Conservation (phyloP, 2,888 invertebrate species). For the Heliothis peltigera region DNA sequence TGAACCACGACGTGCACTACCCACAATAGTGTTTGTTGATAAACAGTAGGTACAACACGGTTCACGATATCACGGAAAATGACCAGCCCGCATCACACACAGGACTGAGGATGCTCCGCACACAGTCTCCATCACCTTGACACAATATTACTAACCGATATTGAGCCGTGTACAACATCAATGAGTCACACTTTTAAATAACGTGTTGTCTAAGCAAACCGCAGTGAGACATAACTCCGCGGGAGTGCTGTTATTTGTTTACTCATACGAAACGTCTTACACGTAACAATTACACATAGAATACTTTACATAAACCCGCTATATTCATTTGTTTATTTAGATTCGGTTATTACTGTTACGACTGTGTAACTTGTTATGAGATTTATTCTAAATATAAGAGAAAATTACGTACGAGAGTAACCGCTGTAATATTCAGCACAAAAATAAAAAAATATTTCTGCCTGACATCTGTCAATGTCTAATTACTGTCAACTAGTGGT, state of each 20-base stretch:
- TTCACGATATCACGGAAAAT: constrained; percentile 45
- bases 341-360: background rate
- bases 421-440: background rate
- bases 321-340: background rate
- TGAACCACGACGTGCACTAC: constrained; percentile 24
- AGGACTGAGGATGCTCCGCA: constrained; percentile 45
- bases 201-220: constrained; percentile 39
- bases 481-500: background rate
- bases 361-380: constrained; percentile 1
- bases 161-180: constrained; percentile 73
- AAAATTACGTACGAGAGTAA: background rate
- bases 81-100: constrained; percentile 45
- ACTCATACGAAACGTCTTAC: constrained; percentile 47
- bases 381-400: background rate
- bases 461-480: background rate
- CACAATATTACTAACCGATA: constrained; percentile 77
- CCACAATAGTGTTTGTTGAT: background rate
- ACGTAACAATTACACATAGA: constrained; percentile 2
- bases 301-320: background rate
- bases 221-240: constrained; percentile 40
- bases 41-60: constrained; percentile 24
- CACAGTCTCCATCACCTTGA: constrained; percentile 73
- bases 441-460: constrained; percentile 10
- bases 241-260: constrained; percentile 58
- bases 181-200: constrained; percentile 70